Base-by-base conservation (phyloP, 2,888 invertebrate species). In the Andricus curvator region DNA sequence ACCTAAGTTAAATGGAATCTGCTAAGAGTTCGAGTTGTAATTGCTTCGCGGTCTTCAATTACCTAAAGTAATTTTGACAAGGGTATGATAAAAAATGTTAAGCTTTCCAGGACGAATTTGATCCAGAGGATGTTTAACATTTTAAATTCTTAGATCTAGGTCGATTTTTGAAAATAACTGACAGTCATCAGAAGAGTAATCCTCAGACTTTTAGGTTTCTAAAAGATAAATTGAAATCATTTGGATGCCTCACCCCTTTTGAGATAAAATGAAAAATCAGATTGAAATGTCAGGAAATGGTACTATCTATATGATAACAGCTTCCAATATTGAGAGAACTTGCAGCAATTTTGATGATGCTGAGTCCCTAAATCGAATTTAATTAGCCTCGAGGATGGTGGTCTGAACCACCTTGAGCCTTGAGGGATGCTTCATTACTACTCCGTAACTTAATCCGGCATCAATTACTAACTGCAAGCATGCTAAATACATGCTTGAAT, bases 361-460 rank as follows among this genome's bases (percentile, higher is more conserved):
- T 33, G 15, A 74, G 56, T n/a, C 56, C 37, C 29, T 20, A 37
- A 56, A 37, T 74, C 15, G 33, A 13, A 74, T 56, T 74, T 22
- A 74, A 74, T 74, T 74, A 74, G 74, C 33, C 13, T 2, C 15
- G 56, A 56, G 33, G 74, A 33, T 74, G 5, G 51, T 74, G n/a
- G 56, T 33, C n/a, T 74, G 56, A 74, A 33, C 33, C n/a, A 56
- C 13, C 56, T 56, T 37, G 74, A 60, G 68, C 13, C 56, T 56
- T 56, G 74, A 74, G 68, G 44, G 56, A 56, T 33, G 33, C 56
- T 74, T 56, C 51, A 56, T 74, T 56, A 74, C 33, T 51, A 37
- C 56, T 56, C n/a, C 15, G 29, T 56, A 74, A 56, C 74, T 56
- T 74, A 51, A 56, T 56, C 74, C 56, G 13, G 15, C 1, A 56